Base-by-base conservation (phyloP, 2,797 vertebrate species). In the Notolepis coatsorum region DNA sequence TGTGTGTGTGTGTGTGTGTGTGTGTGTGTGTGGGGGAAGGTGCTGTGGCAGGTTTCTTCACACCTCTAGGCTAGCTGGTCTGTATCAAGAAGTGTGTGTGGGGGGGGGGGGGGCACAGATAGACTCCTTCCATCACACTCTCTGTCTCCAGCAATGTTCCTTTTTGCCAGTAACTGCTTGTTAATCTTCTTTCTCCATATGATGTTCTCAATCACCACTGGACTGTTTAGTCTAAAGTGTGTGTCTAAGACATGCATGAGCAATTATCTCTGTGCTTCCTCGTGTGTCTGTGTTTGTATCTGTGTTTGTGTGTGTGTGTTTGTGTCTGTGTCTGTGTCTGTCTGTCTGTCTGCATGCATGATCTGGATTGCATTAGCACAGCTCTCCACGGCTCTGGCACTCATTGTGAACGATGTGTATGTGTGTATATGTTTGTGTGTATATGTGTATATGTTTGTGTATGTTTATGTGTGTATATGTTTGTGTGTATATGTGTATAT, bases 351-450 rank as follows among this genome's bases (percentile, higher is more conserved):
- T 52, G 39, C 61, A 61, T 38, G 7, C 37, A 35, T 56, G 64
- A 45, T 88, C 84, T 91, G 89, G 79, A 85, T 89, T 70, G 54
- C 72, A 88, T 91, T 89, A 89, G 65, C 23, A 57, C 53, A 7
- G 52, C 74, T 56, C 66, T 80, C 31, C 13, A 24, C 57, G 57
- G 10, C 42, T 80, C 73, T 84, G 80, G 56, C 66, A 77, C 45
- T 67, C 31, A 69, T 78, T 81, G 72, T 49, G 17, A 30, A 35
- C 10, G 15, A 25, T 30, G 13, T 30, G n/a, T 49, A 7, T 49
- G 46, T 25, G 5, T 49, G 25, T 30, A 13, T 49, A n/a, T 28
- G 13, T 28, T 13, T 49, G n/a, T 28, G n/a, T 49, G 10, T 48
- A 25, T 48, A n/a, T 48, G 46, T 30, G 25, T 48, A n/a, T 43